Conservation (phyloP, 1,140 invertebrate species). For the Ladona fulva region DNA sequence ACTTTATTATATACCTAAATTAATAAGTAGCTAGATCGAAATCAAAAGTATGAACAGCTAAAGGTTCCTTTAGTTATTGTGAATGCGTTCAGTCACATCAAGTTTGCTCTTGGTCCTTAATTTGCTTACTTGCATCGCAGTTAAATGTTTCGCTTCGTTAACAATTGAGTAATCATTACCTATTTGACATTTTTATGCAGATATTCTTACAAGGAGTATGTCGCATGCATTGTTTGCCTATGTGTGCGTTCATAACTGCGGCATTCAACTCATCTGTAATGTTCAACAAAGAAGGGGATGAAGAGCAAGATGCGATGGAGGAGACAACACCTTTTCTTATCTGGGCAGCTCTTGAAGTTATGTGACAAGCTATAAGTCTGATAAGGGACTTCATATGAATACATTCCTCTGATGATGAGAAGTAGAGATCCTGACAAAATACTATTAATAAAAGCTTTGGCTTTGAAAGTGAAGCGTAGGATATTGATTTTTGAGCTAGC, state of each 20-base stretch:
- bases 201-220: conserved; percentile 2
- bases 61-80: too few species aligned
- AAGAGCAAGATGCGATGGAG: neutral
- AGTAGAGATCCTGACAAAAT: too few species aligned
- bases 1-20: too few species aligned
- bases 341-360: neutral
- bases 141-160: neutral
- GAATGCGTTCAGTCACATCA: neutral
- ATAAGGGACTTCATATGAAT: neutral
- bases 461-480: too few species aligned
- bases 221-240: neutral
- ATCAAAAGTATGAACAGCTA: too few species aligned
- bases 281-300: neutral
- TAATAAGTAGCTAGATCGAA: too few species aligned
- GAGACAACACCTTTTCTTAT: neutral
- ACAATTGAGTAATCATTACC: neutral
- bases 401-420: too few species aligned
- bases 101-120: neutral
- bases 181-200: conserved; percentile 7
- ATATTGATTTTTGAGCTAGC: too few species aligned
- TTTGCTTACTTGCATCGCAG: neutral
- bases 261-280: neutral
- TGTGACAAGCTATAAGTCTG: neutral
- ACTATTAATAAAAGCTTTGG: too few species aligned
- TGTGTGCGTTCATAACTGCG: neutral